Conservation (phyloP, 92 coral and sea anemone species). For the Parazoanthus darwini region DNA sequence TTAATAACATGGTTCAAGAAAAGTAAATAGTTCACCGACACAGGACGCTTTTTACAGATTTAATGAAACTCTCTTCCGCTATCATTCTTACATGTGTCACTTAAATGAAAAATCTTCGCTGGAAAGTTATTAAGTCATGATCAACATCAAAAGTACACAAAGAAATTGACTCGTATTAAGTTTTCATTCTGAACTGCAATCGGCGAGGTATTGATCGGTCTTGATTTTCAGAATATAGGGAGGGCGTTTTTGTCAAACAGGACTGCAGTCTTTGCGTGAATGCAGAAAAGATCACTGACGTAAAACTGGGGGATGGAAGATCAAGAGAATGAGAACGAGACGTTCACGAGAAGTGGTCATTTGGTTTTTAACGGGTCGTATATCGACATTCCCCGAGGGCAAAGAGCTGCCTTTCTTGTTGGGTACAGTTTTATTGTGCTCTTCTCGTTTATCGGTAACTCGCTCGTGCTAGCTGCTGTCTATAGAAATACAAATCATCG, state of each 20-base stretch:
- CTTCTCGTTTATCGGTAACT: constrained; percentile 26
- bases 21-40: no score
- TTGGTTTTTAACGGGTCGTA: background rate
- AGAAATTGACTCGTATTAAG: background rate
- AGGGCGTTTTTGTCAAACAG: background rate
- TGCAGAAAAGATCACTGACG: background rate
- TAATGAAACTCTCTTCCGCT: background rate
- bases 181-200: background rate
- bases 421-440: constrained; percentile 21
- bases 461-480: constrained; percentile 29
- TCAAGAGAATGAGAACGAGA: background rate
- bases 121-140: background rate
- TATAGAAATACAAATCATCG: constrained; percentile 35
- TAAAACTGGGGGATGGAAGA: background rate
- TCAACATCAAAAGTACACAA: background rate
- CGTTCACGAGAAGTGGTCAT: background rate
- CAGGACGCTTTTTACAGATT: background rate
- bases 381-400: background rate
- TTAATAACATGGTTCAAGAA: background rate
- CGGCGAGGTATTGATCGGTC: background rate
- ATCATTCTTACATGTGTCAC: background rate
- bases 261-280: background rate
- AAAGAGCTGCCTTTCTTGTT: constrained; percentile 3
- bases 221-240: background rate
- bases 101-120: background rate